These are phyloP conservation scores for Tichodroma muraria DNA, from an alignment of 2,113 vertebrate species.

Conservation along the genomic window DNA sequence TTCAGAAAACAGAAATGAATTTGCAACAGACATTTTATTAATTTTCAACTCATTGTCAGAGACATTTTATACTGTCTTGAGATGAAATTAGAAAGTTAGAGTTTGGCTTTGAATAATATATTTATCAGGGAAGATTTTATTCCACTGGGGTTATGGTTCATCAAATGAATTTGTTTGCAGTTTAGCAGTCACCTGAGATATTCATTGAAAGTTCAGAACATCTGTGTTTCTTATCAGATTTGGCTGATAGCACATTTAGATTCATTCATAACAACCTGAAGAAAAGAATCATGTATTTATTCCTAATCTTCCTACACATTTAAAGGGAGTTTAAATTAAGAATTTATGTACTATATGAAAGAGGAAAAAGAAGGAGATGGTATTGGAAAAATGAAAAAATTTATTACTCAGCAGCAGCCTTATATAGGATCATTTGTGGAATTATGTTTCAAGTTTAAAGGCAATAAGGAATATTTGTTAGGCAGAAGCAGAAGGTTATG, in stretches of 20 bases:
- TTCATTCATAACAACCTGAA: neutral
- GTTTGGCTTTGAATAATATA: slow-evolving; percentile 30
- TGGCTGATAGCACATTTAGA: neutral
- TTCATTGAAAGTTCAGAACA: neutral
- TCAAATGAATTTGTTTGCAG: slow-evolving; percentile 9
- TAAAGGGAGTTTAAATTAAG: neutral
- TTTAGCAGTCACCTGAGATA: neutral
- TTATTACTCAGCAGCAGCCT: neutral
- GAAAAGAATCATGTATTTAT: neutral
- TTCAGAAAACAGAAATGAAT: neutral
- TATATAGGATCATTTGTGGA: neutral
- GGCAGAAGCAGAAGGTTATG: neutral
- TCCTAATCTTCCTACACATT: neutral
- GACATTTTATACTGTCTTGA: neutral
- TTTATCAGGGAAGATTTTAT: slow-evolving; percentile 17
- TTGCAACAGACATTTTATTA: slow-evolving; percentile 29
- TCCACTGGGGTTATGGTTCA: neutral
- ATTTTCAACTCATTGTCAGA: slow-evolving; percentile 12
- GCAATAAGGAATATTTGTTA: neutral
- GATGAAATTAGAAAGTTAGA: slow-evolving; percentile 6
- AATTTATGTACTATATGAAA: neutral
- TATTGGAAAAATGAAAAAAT: neutral
- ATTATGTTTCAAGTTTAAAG: neutral
- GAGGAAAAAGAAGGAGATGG: neutral
- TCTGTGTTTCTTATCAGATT: slow-evolving; percentile 5